Evolutionary conservation across 2,888 invertebrate genomes (phyloP), one percentile per base, ranked within the genome.

Genomic region (Synanthedon tipuliformis): DNA sequence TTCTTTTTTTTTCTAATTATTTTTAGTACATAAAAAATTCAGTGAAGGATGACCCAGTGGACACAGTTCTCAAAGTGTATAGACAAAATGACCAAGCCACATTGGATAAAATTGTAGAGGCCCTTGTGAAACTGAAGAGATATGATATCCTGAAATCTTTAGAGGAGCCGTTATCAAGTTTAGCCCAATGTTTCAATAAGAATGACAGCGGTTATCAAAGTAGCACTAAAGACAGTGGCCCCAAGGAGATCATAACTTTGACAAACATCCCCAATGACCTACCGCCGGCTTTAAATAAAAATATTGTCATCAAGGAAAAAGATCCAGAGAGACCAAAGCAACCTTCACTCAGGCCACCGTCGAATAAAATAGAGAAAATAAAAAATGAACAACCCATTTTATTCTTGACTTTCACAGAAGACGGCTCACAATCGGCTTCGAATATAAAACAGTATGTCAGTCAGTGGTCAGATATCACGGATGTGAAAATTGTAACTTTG

Each of bases 401-500:
- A 49, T 84, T 90, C 65, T 66, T 90, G 56, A 89, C 89, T 53
- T 90, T 83, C 64, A 78, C 89, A 16, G 82, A 88, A 61, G 89
- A 90, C 73, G 89, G 89, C 13, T 68, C 75, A 50, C 67, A 75
- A 51, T 84, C 83, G 49, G 89, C 88, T 23, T 67, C 78, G 50
- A 81, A 84, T 57, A 82, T 89, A 54, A 74, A 84, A 57, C 80
- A 84, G 54, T 78, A 82, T 79, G 83, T 89, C 18, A 71, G 81
- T 40, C 75, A 70, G 53, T 87, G 86, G 88, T 59, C 71, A 57
- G 81, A 88, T 66, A 58, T 82, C 57, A 58, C 67, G 59, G 63
- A 77, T 65, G 77, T 85, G 0, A 71, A 68, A 62, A 74, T 86
- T 13, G 65, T 88, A 48, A 85, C 82, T 52, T 72, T 90, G 8